Evolutionary conservation across 2,888 invertebrate genomes (phyloP), one percentile per base, ranked within the genome.

Genomic region (Lampropteryx suffumata): DNA sequence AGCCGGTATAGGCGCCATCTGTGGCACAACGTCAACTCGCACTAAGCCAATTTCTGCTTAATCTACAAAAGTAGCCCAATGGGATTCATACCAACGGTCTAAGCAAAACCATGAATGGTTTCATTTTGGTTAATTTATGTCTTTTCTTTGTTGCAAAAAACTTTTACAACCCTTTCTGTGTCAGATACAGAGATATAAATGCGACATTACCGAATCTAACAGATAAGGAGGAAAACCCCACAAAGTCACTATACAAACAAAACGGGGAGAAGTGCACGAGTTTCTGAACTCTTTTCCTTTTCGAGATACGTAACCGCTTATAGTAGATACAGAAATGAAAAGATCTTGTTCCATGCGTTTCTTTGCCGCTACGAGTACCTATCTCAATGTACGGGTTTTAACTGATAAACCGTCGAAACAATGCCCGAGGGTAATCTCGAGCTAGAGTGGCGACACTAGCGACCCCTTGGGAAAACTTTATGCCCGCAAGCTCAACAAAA

Each of bases 401-500:
- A 62, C 63, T 67, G 71, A 71, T 72, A 70, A 71, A 68, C 61
- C 62, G 62, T 55, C 62, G 67, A 64, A 71, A 76, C 64, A 47
- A 67, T 61, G 55, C 76, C 73, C 74, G 12, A 12, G 69, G 69
- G 76, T 73, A 76, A 73, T 71, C 69, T 71, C 61, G 58, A 48
- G 58, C 53, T 61, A 60, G 54, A 67, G 61, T 65, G 65, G 65
- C 53, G 67, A 68, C 67, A 65, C 65, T 56, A 55, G 40, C 46
- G 47, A 47, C 57, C 68, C 45, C 68, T 33, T 28, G 62, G 62
- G 65, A 56, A 58, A 62, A 57, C 55, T 65, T 54, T 49, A 57
- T 61, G 55, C 47, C 44, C 53, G 55, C 62, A 65, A 61, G 50
- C 60, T 65, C 59, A 54, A 51, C 61, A 57, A 59, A 61, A 65